Conservation (phyloP, 2,797 vertebrate genomes). For the Amblyraja radiata region DNA sequence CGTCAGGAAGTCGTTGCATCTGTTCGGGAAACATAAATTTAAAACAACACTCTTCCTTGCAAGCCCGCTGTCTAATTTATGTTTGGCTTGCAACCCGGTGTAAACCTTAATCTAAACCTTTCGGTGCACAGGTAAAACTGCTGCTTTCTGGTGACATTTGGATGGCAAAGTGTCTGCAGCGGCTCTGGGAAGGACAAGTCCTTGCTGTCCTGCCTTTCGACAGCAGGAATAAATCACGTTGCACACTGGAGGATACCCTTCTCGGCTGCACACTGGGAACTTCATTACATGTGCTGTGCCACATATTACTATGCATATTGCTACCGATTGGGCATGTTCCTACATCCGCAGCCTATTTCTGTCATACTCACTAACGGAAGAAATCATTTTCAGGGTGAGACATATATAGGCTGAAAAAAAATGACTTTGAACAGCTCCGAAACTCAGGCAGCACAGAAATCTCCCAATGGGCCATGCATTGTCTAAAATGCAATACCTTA, state of each 20-base stretch:
- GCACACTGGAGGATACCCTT: constrained; percentile 96
- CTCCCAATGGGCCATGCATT: constrained; percentile 51
- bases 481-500: constrained; percentile 49
- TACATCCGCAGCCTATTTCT: constrained; percentile 83
- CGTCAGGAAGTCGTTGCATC: not conserved
- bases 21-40: not conserved
- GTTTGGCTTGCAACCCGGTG: not conserved
- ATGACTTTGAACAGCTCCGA: constrained; percentile 52
- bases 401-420: constrained; percentile 56
- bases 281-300: constrained; percentile 97
- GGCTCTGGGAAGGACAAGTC: constrained; percentile 79
- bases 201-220: constrained; percentile 95
- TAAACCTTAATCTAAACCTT: constrained; percentile 6
- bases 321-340: constrained; percentile 77
- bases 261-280: constrained; percentile 94
- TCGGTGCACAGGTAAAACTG: constrained; percentile 18
- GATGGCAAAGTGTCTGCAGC: constrained; percentile 31
- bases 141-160: constrained; percentile 28
- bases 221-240: constrained; percentile 98
- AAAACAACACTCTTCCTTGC: not conserved
- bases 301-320: constrained; percentile 95
- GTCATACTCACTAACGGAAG: constrained; percentile 72
- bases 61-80: constrained; percentile 21
- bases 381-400: constrained; percentile 73
- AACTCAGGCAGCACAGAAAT: constrained; percentile 51